These are phyloP conservation scores for Erynnis tages DNA, from an alignment of 2,888 invertebrate genomes.

Conservation along the genomic window DNA sequence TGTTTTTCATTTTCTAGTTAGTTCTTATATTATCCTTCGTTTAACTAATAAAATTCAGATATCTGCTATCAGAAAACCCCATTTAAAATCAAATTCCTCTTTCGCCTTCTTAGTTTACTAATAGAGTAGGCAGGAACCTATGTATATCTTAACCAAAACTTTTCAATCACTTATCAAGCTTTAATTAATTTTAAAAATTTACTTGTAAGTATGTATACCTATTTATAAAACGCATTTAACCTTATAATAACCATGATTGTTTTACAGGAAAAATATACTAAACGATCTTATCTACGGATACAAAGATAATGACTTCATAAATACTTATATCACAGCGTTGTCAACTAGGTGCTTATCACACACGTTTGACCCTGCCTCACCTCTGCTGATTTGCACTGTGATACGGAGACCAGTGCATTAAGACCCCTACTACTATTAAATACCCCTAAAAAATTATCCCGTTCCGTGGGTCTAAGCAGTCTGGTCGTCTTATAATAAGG, in stretches of 20 bases:
- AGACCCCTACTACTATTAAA: slow-evolving; percentile 38
- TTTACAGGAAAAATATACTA: neutral
- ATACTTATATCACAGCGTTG: slow-evolving; percentile 53
- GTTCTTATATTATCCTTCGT: too few species aligned
- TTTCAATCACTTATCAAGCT: too few species aligned
- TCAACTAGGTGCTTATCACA: slow-evolving; percentile 54
- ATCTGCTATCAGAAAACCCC: too few species aligned
- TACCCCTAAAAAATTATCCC: neutral
- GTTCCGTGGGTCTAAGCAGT: slow-evolving; percentile 37
- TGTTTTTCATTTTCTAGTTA: too few species aligned
- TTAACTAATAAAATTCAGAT: too few species aligned
- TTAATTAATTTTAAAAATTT: too few species aligned
- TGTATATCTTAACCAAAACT: too few species aligned
- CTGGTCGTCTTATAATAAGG: slow-evolving; percentile 37
- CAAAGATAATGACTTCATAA: slow-evolving; percentile 49
- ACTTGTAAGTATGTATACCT: too few species aligned
- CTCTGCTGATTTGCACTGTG: slow-evolving; percentile 68
- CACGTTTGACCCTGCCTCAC: slow-evolving; percentile 55
- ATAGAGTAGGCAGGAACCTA: too few species aligned
- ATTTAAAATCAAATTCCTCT: too few species aligned
- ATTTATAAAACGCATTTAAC: too few species aligned
- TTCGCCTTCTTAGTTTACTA: too few species aligned
- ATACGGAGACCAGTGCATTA: slow-evolving; percentile 44
- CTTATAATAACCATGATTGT: neutral
- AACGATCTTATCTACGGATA: slow-evolving; percentile 43